phyloP scores from a whole-genome alignment of 2,113 vertebrate genomes.

The Platichthys flesus region DNA sequence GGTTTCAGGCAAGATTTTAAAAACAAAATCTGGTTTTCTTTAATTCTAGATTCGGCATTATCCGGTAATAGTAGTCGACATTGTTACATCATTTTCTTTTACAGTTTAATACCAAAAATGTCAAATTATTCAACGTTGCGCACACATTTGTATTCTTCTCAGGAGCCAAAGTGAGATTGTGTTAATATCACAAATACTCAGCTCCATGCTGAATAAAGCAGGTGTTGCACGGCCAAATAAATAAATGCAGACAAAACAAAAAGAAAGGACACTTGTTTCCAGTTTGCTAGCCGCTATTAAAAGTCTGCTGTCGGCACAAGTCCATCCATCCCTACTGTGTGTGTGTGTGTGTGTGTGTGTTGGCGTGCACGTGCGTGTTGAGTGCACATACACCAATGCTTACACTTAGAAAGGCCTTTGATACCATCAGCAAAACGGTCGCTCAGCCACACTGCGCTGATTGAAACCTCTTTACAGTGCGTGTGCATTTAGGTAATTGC shows the following conservation, averaged over 20 bases:
- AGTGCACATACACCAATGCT: slow-evolving; percentile 53
- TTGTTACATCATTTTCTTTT: no score
- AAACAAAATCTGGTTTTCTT: no score
- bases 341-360: slow-evolving; percentile 6
- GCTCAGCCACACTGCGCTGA: slow-evolving; percentile 64
- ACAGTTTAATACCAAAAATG: no score
- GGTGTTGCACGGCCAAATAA: background rate
- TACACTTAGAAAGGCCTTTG: slow-evolving; percentile 70
- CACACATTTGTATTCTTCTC: no score
- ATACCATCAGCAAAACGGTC: slow-evolving; percentile 75
- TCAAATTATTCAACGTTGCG: no score
- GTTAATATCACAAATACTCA: no score
- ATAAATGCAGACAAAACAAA: background rate
- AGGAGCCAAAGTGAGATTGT: no score
- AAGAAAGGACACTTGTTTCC: background rate
- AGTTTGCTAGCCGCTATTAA: background rate
- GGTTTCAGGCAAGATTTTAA: background rate
- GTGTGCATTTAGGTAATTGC: slow-evolving; percentile 82
- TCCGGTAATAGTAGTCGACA: no score
- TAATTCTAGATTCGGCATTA: no score
- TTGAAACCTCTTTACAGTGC: slow-evolving; percentile 77
- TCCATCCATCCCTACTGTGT: background rate
- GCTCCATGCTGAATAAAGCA: no score
- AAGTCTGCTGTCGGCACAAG: background rate
- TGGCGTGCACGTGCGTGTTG: slow-evolving; percentile 7